A percentile compares a stretch with the other conserved stretches of the same genome.
phyloP scores from a whole-genome alignment of 2,113 vertebrate genomes.

The Columbina picui region DNA sequence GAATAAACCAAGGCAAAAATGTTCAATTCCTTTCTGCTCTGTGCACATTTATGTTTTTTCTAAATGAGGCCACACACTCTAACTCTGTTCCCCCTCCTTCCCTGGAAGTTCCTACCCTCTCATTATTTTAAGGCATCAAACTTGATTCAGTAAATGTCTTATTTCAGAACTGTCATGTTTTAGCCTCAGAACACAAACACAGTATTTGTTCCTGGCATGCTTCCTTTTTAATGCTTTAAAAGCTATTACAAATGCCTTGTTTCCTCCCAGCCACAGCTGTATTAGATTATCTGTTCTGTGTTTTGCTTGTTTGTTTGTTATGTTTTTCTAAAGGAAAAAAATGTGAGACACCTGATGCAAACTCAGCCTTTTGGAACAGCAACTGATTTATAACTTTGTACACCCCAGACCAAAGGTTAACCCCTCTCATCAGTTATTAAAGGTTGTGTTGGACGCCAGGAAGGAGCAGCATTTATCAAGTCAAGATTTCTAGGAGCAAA shows the following conservation, averaged over 20 bases:
- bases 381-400: constrained; percentile 36
- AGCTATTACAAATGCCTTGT: constrained; percentile 48
- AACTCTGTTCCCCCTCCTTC: neutral
- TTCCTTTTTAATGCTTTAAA: constrained; percentile 62
- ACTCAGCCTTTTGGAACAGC: constrained; percentile 11
- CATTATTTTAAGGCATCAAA: constrained; percentile 60
- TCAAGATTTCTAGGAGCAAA: constrained; percentile 36
- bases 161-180: constrained; percentile 57
- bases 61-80: constrained; percentile 24
- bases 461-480: constrained; percentile 46
- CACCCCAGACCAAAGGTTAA: constrained; percentile 31
- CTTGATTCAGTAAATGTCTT: constrained; percentile 50
- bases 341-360: constrained; percentile 11
- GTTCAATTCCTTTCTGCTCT: constrained; percentile 4
- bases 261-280: constrained; percentile 40
- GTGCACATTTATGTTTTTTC: constrained; percentile 16
- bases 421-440: neutral
- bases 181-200: constrained; percentile 59
- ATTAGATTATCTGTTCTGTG: constrained; percentile 36
- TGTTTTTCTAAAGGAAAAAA: neutral
- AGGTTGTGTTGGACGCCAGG: constrained; percentile 3
- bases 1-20: constrained; percentile 15
- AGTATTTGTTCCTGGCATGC: constrained; percentile 46
- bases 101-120: neutral
- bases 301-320: neutral